Evolutionary conservation across 2,113 vertebrate species (phyloP).

Genomic region (Protobothrops mucrosquamatus): DNA sequence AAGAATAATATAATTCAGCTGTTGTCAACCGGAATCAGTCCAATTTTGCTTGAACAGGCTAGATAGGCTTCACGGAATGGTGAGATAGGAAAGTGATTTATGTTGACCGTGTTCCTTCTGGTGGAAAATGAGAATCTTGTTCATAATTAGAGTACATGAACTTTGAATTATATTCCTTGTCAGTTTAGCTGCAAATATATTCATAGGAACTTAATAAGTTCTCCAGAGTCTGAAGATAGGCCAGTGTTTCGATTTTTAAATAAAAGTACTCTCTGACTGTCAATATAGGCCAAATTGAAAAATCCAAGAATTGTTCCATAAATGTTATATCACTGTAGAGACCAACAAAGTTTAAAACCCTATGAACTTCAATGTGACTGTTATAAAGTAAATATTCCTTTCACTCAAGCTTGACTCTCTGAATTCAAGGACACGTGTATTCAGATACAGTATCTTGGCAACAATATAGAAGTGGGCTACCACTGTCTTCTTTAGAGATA

Average conservation of each 20-base stretch:
- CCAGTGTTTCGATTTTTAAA: constrained; percentile 4
- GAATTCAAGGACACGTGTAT: not conserved
- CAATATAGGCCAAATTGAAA: not conserved
- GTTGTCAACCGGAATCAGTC: constrained; percentile 35
- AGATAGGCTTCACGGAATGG: not conserved
- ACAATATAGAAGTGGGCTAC: not conserved
- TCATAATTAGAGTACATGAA: constrained; percentile 37
- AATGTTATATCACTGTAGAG: not conserved
- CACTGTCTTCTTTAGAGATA: not conserved
- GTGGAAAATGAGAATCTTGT: constrained; percentile 32
- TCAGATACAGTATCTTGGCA: not conserved
- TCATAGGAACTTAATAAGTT: constrained; percentile 26
- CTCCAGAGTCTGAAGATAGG: constrained; percentile 20
- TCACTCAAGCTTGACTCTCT: not conserved
- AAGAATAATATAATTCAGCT: constrained; percentile 29
- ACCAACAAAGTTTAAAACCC: not conserved
- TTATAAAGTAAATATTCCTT: not conserved
- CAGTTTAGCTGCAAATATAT: not conserved
- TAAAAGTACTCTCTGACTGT: not conserved
- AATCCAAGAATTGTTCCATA: not conserved
- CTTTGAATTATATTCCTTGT: constrained; percentile 36
- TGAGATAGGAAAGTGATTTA: constrained; percentile 26
- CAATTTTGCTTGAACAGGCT: constrained; percentile 21
- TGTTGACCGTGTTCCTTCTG: constrained; percentile 9
- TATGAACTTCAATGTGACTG: not conserved